Evolutionary conservation across 53 echinoderm and acorn worm genomes (phyloP).

Genomic region (Patiria pectinifera): DNA sequence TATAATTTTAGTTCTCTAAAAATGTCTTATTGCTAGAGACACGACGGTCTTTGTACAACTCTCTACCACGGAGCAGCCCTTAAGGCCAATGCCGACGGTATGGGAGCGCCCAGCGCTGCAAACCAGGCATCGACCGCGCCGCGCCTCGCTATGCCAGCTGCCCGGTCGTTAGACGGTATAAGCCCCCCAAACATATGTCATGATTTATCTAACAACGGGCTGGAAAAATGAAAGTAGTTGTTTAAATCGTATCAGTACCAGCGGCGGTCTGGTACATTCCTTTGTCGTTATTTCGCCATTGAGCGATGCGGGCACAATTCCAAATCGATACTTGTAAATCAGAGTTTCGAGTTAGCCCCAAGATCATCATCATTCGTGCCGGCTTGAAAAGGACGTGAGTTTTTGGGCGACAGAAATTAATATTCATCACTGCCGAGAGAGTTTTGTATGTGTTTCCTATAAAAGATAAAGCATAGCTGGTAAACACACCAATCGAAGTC

Average conservation of each 20-base stretch:
- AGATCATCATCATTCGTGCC: background rate
- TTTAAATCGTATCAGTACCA: constrained; percentile 22
- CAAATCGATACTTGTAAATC: constrained; percentile 8
- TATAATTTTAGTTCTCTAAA: no score
- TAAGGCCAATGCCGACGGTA: constrained; percentile 18
- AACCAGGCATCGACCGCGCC: constrained; percentile 34
- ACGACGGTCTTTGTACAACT: background rate
- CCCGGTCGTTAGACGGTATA: background rate
- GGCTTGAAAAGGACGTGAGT: background rate
- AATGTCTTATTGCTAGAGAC: background rate
- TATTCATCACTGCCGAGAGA: background rate
- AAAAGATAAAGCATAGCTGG: no score
- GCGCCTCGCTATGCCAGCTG: constrained; percentile 45
- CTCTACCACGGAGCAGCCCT: background rate
- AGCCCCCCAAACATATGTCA: constrained; percentile 44
- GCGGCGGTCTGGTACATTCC: constrained; percentile 14
- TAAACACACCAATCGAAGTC: no score
- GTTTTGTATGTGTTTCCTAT: no score
- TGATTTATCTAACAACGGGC: constrained; percentile 20
- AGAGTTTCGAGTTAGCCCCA: background rate
- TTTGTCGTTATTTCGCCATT: constrained; percentile 42
- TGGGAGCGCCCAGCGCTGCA: constrained; percentile 35
- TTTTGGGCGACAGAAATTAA: background rate
- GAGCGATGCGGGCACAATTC: background rate
- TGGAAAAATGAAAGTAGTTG: constrained; percentile 23